Evolutionary conservation across 2,113 vertebrate genomes (phyloP).

Genomic region (Willisornis vidua): DNA sequence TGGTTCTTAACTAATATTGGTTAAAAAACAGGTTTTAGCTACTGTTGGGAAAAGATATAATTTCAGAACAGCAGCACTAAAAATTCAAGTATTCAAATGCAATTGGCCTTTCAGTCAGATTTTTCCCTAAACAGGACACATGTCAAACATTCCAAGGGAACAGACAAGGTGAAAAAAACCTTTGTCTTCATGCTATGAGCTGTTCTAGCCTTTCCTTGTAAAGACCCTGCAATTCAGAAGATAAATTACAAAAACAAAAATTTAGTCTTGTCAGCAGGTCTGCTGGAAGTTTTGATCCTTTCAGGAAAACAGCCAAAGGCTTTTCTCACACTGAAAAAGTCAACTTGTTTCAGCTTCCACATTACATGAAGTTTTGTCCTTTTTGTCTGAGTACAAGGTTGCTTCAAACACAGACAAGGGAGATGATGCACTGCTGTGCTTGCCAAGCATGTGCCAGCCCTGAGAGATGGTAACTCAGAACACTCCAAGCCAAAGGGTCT

Average conservation of each 20-base stretch:
- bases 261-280: neutral
- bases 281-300: neutral
- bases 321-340: neutral
- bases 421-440: neutral
- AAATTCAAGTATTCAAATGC: neutral
- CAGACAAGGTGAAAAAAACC: neutral
- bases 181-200: neutral
- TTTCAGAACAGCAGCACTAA: neutral
- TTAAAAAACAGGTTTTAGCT: neutral
- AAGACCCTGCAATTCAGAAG: neutral
- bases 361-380: neutral
- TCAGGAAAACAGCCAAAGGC: neutral
- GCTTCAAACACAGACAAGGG: neutral
- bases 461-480: accelerated
- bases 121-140: neutral
- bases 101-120: neutral
- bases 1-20: neutral
- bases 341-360: neutral
- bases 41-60: neutral
- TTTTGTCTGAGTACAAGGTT: neutral
- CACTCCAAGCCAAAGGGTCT: neutral
- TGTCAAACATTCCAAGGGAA: neutral
- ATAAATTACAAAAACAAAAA: neutral
- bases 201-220: neutral
- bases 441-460: neutral